Conservation (phyloP, 2,888 invertebrate genomes). For the Pyrgus malvae region DNA sequence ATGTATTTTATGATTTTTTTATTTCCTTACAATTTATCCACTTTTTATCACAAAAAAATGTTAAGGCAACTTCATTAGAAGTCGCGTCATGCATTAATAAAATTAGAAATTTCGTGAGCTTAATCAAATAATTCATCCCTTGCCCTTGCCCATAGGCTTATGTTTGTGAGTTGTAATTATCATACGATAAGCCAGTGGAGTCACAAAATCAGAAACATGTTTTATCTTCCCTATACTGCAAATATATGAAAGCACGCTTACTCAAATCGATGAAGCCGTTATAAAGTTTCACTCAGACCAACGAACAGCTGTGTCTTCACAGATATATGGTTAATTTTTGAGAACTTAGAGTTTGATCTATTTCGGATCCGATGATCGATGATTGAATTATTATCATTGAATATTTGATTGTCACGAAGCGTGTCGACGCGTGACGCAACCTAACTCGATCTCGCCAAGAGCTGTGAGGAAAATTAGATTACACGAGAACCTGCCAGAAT, state of each 20-base stretch:
- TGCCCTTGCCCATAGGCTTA: constrained; percentile 6
- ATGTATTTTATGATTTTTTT: no score
- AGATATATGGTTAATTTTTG: no score
- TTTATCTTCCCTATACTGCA: no score
- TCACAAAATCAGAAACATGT: constrained; percentile 19
- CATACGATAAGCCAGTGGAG: constrained; percentile 3
- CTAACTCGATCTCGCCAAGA: constrained; percentile 6
- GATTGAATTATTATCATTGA: neutral
- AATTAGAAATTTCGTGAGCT: constrained; percentile 4
- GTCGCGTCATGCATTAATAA: constrained; percentile 8
- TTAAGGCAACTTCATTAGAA: no score
- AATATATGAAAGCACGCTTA: no score
- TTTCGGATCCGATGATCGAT: no score
- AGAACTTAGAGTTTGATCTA: no score
- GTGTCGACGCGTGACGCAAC: neutral
- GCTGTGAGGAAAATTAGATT: constrained; percentile 5
- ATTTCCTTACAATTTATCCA: no score
- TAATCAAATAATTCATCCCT: constrained; percentile 19
- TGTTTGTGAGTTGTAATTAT: constrained; percentile 22
- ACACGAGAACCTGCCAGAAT: neutral
- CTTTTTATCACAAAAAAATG: no score
- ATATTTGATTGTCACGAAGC: constrained; percentile 2
- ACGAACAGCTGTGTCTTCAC: no score
- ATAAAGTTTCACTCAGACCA: no score
- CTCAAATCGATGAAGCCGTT: no score